Conservation (phyloP, 2,888 invertebrate genomes). For the Sialis fuliginosa region DNA sequence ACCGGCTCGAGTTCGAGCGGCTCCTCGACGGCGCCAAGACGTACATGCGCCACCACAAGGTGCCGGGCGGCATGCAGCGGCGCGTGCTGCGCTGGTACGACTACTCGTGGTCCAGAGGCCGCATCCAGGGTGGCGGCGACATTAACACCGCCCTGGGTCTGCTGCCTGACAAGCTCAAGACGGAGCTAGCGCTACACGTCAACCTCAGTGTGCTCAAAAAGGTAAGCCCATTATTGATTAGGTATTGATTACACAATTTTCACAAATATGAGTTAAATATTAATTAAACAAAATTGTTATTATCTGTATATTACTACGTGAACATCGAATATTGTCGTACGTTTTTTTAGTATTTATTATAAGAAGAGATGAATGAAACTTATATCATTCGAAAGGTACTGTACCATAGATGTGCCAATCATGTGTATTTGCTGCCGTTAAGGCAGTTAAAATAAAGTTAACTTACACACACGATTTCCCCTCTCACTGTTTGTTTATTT, state of each 20-base stretch:
- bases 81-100: slow-evolving; percentile 93
- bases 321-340: too few species aligned
- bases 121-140: slow-evolving; percentile 90
- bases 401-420: too few species aligned
- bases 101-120: slow-evolving; percentile 92
- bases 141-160: slow-evolving; percentile 88
- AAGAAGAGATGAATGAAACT: too few species aligned
- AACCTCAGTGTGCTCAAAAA: slow-evolving; percentile 90
- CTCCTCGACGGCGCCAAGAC: slow-evolving; percentile 90
- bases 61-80: slow-evolving; percentile 91
- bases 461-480: too few species aligned
- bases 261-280: not conserved
- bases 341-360: too few species aligned
- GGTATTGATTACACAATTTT: not conserved
- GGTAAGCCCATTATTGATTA: slow-evolving; percentile 28
- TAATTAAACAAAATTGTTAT: not conserved
- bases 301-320: too few species aligned
- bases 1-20: slow-evolving; percentile 85
- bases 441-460: too few species aligned
- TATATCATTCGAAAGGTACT: too few species aligned
- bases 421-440: too few species aligned
- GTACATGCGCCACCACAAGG: slow-evolving; percentile 95
- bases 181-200: slow-evolving; percentile 88
- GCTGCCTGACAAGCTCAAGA: slow-evolving; percentile 90
- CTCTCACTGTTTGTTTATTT: too few species aligned